Conservation (phyloP, 1,140 invertebrate species). For the Magallana gigas region DNA sequence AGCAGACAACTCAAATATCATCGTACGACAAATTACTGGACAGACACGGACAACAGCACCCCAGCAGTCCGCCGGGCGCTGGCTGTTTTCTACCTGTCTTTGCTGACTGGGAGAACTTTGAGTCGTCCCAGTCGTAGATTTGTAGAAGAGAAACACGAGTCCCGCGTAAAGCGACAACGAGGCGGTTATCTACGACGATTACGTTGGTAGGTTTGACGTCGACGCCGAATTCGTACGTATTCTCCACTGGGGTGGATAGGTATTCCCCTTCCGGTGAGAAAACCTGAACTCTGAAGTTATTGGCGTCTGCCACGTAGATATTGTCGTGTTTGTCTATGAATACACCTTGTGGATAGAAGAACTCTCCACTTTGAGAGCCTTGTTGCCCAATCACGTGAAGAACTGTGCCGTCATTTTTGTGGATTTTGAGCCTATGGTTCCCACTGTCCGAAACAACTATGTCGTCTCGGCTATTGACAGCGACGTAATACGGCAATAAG, state of each 20-base stretch:
- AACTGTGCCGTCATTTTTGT: conserved; percentile 69
- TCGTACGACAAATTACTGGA: background rate
- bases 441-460: conserved; percentile 70
- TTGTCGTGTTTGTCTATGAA: conserved; percentile 98
- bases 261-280: conserved; percentile 82
- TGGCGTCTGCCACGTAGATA: conserved; percentile 97
- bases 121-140: conserved; percentile 59
- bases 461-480: conserved; percentile 63
- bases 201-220: conserved; percentile 70
- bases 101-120: background rate
- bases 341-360: conserved; percentile 98
- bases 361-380: conserved; percentile 81
- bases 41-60: conserved; percentile 22
- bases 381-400: conserved; percentile 63
- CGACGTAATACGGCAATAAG: conserved; percentile 65
- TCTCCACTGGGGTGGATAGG: conserved; percentile 55
- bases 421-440: conserved; percentile 74
- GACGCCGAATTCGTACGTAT: conserved; percentile 64
- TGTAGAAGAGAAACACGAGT: conserved; percentile 63
- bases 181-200: conserved; percentile 54
- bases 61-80: background rate
- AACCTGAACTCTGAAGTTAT: conserved; percentile 98
- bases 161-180: conserved; percentile 67
- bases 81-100: conserved; percentile 14
- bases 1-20: background rate